These are phyloP conservation scores for Trichosurus vulpecula DNA, from an alignment of 2,797 vertebrate genomes.

Conservation along the genomic window DNA sequence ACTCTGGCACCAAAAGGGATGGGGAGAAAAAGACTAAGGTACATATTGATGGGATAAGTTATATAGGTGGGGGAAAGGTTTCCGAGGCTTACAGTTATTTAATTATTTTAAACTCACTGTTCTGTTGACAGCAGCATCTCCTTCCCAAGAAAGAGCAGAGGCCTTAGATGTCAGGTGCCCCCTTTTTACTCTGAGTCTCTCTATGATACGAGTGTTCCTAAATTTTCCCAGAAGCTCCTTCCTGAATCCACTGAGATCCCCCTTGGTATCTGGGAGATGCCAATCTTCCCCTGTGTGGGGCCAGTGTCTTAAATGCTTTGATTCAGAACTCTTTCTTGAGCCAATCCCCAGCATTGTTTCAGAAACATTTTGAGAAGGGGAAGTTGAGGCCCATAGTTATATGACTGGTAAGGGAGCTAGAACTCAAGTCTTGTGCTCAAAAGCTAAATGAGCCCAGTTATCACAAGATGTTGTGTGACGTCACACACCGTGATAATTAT, in stretches of 20 bases:
- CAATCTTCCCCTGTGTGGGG: neutral
- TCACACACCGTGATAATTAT: neutral
- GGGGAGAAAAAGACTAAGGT: neutral
- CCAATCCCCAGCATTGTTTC: conserved; percentile 15
- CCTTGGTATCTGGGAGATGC: conserved; percentile 5
- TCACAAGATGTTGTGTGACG: neutral
- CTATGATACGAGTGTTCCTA: neutral
- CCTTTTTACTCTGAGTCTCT: neutral
- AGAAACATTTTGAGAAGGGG: conserved; percentile 62
- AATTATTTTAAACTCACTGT: neutral
- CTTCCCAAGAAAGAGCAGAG: neutral
- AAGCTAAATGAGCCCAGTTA: neutral
- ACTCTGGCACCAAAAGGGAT: neutral
- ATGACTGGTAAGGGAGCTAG: neutral
- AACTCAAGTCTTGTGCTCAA: neutral
- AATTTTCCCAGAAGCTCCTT: neutral
- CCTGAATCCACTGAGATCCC: neutral
- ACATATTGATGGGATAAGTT: neutral
- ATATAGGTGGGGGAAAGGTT: neutral
- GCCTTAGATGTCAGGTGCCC: neutral
- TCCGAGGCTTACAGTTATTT: neutral
- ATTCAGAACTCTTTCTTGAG: conserved; percentile 59
- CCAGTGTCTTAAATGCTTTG: conserved; percentile 34
- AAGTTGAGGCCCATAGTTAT: neutral
- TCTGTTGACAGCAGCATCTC: neutral